A percentile compares a stretch with the other conserved stretches of the same genome.
Evolutionary conservation across 2,888 invertebrate genomes (phyloP).

Genomic region (Gibbula magus): DNA sequence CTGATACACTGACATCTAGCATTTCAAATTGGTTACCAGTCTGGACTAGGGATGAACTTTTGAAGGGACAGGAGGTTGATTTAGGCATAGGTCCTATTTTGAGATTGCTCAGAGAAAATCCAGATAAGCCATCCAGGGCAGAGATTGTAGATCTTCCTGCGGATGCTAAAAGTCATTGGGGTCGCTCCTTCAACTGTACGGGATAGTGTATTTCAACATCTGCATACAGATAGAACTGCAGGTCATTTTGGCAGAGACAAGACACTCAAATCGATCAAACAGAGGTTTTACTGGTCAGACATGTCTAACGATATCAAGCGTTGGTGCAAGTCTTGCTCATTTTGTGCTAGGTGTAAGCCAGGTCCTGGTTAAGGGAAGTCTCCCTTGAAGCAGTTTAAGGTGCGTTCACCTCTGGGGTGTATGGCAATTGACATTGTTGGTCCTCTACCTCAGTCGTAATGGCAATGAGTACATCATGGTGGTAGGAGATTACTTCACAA

Average conservation of each 20-base stretch:
- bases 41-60: too few relatives aligned
- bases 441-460: background rate
- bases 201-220: background rate
- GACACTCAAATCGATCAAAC: slow-evolving; percentile 10
- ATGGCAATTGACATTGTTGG: background rate
- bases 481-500: background rate
- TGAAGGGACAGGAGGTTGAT: too few relatives aligned
- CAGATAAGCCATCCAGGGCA: too few relatives aligned
- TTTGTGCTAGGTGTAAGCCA: background rate
- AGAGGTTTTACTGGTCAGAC: too few relatives aligned
- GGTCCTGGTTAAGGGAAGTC: background rate
- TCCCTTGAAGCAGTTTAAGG: background rate
- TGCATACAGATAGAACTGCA: background rate
- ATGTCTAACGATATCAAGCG: too few relatives aligned
- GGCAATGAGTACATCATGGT: background rate
- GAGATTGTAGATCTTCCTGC: too few relatives aligned
- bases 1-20: too few relatives aligned
- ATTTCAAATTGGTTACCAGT: too few relatives aligned
- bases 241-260: slow-evolving; percentile 28
- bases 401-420: background rate
- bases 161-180: background rate
- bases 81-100: too few relatives aligned
- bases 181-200: background rate
- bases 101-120: too few relatives aligned
- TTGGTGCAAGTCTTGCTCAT: too few relatives aligned